A percentile compares a stretch with the other conserved stretches of the same genome.
These are phyloP conservation scores for Ips typographus DNA, from an alignment of 1,140 invertebrate genomes.

Conservation along the genomic window DNA sequence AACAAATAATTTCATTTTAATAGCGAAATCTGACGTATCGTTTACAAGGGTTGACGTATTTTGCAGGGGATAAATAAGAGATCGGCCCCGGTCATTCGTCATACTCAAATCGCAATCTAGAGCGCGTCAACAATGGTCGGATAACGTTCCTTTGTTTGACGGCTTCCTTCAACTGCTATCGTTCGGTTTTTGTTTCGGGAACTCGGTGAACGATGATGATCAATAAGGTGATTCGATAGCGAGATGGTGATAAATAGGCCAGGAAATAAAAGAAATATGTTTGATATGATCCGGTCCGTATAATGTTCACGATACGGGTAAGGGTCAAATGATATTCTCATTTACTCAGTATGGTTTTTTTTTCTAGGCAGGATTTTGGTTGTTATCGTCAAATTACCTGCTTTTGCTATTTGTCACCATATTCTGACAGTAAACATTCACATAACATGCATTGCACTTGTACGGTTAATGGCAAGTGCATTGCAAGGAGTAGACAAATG, in stretches of 20 bases:
- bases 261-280: constrained; percentile 18
- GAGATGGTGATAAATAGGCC: constrained; percentile 7
- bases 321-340: too few relatives aligned
- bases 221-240: constrained; percentile 30
- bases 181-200: constrained; percentile 28
- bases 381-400: too few relatives aligned
- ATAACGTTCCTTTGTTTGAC: constrained; percentile 44
- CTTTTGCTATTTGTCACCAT: too few relatives aligned
- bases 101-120: constrained; percentile 52
- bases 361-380: too few relatives aligned
- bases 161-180: constrained; percentile 34
- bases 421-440: too few relatives aligned
- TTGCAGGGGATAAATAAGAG: constrained; percentile 41
- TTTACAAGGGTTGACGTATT: constrained; percentile 44
- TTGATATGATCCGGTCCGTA: not conserved
- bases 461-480: too few relatives aligned
- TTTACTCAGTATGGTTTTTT: too few relatives aligned
- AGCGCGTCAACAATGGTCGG: constrained; percentile 44
- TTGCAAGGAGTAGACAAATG: too few relatives aligned
- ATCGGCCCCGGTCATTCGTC: constrained; percentile 45
- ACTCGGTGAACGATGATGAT: constrained; percentile 30
- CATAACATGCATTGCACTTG: too few relatives aligned
- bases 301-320: too few relatives aligned
- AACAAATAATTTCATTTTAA: constrained; percentile 35
- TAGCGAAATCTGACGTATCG: constrained; percentile 36